phyloP scores from a whole-genome alignment of 2,797 vertebrate genomes.

The Caiman crocodilus region DNA sequence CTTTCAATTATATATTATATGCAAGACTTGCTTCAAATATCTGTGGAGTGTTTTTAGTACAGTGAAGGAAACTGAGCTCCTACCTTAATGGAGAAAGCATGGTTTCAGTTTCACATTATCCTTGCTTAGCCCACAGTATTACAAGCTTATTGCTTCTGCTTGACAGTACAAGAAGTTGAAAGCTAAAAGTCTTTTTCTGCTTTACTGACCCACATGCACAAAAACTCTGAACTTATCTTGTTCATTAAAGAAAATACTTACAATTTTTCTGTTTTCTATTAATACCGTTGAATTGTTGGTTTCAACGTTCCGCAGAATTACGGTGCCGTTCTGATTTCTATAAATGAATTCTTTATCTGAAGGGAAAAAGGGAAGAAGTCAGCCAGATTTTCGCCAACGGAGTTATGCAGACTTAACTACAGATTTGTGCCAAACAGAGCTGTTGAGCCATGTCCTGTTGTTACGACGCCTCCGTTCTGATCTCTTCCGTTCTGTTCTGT shows the following conservation, averaged over 20 bases:
- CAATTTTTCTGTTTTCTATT: constrained; percentile 93
- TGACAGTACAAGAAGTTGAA: constrained; percentile 41
- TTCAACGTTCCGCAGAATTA: constrained; percentile 87
- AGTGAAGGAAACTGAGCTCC: constrained; percentile 40
- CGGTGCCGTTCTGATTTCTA: constrained; percentile 87
- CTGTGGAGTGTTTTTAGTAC: constrained; percentile 49
- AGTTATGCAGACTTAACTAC: background rate
- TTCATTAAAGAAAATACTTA: constrained; percentile 84
- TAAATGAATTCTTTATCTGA: constrained; percentile 93
- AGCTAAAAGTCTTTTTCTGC: constrained; percentile 72
- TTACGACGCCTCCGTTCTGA: background rate
- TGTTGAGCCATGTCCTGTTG: background rate
- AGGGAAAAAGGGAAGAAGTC: constrained; percentile 47
- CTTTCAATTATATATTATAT: constrained; percentile 68
- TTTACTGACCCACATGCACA: constrained; percentile 61
- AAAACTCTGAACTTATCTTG: constrained; percentile 49
- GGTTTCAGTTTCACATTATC: constrained; percentile 65
- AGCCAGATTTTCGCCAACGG: background rate
- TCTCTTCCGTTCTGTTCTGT: background rate
- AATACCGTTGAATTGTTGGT: constrained; percentile 82
- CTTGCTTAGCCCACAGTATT: constrained; percentile 12
- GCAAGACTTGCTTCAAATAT: constrained; percentile 68
- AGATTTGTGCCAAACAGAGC: background rate
- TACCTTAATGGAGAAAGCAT: constrained; percentile 67
- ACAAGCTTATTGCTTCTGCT: constrained; percentile 45